Percentiles rank a stretch among this genome's conserved stretches.
phyloP scores from a whole-genome alignment of 2,113 vertebrate species.

The Haplotaxodon microlepis region DNA sequence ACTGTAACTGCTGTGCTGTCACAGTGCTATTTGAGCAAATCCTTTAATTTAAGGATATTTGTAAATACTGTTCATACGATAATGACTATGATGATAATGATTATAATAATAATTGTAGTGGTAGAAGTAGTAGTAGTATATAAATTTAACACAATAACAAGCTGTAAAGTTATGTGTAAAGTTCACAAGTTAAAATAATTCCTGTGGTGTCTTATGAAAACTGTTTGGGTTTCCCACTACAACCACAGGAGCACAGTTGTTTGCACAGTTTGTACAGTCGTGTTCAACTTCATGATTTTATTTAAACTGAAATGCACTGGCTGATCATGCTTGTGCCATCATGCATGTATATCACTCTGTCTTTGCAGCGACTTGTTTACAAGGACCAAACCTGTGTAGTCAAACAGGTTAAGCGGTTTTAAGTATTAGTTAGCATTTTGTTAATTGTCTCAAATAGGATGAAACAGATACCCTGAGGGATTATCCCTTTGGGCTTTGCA shows the following conservation, averaged over 20 bases:
- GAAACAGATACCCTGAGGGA: neutral
- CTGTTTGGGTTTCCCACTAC: neutral
- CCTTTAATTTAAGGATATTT: neutral
- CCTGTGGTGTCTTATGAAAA: neutral
- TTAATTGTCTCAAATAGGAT: slow-evolving; percentile 23
- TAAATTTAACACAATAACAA: neutral
- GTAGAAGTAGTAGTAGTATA: neutral
- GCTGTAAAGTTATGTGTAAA: neutral
- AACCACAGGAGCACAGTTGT: neutral
- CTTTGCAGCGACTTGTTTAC: neutral
- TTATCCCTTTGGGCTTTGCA: slow-evolving; percentile 15
- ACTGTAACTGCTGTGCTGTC: neutral
- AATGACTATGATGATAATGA: neutral
- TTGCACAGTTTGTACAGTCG: neutral
- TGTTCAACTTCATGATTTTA: neutral
- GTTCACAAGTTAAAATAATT: neutral
- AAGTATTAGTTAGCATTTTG: neutral
- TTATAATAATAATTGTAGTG: neutral
- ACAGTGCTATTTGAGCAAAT: neutral
- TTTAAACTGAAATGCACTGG: neutral
- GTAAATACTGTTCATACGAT: neutral
- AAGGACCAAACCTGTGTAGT: neutral
- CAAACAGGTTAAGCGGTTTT: neutral
- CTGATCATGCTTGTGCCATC: neutral
- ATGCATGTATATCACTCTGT: neutral